These are phyloP conservation scores for Biston stratarius DNA, from an alignment of 2,888 invertebrate genomes.

Conservation along the genomic window DNA sequence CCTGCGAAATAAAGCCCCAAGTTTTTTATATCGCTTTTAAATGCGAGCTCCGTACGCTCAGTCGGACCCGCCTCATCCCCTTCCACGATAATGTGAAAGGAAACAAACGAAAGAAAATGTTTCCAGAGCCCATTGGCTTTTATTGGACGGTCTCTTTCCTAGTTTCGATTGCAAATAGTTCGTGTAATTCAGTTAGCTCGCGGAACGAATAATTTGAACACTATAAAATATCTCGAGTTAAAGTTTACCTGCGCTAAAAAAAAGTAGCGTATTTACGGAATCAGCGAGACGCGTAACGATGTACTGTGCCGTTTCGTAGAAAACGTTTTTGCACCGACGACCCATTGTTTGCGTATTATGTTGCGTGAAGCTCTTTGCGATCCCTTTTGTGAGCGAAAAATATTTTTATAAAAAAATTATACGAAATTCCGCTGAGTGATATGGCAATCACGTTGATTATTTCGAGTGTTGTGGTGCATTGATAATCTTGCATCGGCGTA, in stretches of 20 bases:
- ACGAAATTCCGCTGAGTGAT: conserved; percentile 37
- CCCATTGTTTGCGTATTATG: conserved; percentile 68
- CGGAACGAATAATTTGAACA: conserved; percentile 64
- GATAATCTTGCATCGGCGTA: conserved; percentile 29
- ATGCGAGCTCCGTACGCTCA: conserved; percentile 81
- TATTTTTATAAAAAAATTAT: conserved; percentile 38
- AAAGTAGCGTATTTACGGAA: conserved; percentile 64
- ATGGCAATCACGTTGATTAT: conserved; percentile 42
- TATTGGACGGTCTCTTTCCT: conserved; percentile 78
- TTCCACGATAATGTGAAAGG: conserved; percentile 81
- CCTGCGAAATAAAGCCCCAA: conserved; percentile 84
- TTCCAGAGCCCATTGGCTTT: conserved; percentile 79
- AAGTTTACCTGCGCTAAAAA: conserved; percentile 61
- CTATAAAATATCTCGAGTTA: conserved; percentile 60
- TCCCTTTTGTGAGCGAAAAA: conserved; percentile 52
- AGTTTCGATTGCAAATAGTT: conserved; percentile 85
- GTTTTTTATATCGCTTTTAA: conserved; percentile 86
- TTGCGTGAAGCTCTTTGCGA: conserved; percentile 66
- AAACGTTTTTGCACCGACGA: conserved; percentile 61
- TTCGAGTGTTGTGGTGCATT: conserved; percentile 38
- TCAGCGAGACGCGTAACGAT: conserved; percentile 69
- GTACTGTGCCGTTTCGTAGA: conserved; percentile 62
- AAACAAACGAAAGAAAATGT: conserved; percentile 86
- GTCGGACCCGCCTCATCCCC: conserved; percentile 77
- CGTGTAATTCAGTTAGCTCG: conserved; percentile 79